Conservation (phyloP, 2,113 vertebrate species). For the Bos indicus region DNA sequence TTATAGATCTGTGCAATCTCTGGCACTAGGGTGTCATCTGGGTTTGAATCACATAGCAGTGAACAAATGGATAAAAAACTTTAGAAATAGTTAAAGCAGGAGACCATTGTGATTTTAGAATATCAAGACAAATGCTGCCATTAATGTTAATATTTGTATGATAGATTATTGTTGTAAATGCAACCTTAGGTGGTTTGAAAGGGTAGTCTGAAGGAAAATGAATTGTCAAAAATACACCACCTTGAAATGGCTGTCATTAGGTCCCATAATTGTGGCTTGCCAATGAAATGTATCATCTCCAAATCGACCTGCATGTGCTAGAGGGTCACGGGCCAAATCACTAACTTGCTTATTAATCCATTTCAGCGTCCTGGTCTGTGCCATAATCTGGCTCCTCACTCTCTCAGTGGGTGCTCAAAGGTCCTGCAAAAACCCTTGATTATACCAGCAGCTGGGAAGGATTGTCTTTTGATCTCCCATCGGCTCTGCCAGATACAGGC, state of each 20-base stretch:
- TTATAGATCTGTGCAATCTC: background rate
- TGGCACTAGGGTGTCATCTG: slow-evolving; percentile 81
- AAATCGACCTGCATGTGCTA: background rate
- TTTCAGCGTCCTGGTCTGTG: background rate
- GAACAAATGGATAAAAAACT: slow-evolving; percentile 92
- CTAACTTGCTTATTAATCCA: background rate
- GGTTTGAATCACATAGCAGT: slow-evolving; percentile 93
- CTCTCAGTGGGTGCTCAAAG: background rate
- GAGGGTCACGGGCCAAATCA: background rate
- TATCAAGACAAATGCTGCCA: slow-evolving; percentile 93
- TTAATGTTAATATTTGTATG: slow-evolving; percentile 96
- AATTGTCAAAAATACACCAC: background rate
- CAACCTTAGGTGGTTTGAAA: slow-evolving; percentile 74
- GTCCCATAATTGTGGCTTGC: no score
- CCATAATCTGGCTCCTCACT: background rate
- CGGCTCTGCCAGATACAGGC: background rate
- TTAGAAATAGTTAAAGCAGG: slow-evolving; percentile 92
- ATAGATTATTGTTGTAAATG: slow-evolving; percentile 94
- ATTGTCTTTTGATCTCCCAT: background rate
- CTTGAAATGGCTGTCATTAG: no score
- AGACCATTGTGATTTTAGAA: slow-evolving; percentile 91
- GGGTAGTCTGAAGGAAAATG: background rate
- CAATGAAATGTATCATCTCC: background rate
- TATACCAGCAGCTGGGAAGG: background rate
- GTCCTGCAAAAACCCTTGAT: background rate